Evolutionary conservation across 2,113 vertebrate species (phyloP).

Genomic region (Varanus komodoensis): DNA sequence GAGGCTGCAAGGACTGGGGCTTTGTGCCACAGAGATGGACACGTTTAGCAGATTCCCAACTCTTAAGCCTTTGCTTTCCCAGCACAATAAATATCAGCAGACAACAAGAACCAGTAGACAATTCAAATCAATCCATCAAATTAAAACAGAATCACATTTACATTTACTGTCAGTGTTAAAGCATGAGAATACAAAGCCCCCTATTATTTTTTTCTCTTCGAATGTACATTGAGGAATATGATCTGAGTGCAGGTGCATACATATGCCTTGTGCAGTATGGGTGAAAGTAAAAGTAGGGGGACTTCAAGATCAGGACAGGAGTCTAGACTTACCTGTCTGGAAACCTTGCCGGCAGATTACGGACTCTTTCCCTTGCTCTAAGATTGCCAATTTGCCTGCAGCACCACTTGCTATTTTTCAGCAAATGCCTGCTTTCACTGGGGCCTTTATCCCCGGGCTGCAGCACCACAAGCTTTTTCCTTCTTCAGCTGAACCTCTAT

Average conservation of each 20-base stretch:
- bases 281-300: too few species aligned
- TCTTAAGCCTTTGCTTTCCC: background rate
- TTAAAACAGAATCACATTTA: background rate
- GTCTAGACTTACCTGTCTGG: background rate
- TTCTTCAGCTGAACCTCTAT: background rate
- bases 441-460: too few species aligned
- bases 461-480: too few species aligned
- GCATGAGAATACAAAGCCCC: background rate
- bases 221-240: background rate
- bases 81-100: background rate
- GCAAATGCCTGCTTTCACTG: background rate
- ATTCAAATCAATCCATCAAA: background rate
- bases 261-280: background rate
- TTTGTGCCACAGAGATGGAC: background rate
- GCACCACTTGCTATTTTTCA: background rate
- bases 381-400: background rate
- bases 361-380: background rate
- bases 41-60: background rate
- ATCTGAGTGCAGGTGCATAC: background rate
- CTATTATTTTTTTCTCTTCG: background rate
- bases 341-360: background rate
- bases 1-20: too few species aligned
- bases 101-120: background rate
- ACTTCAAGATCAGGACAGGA: background rate
- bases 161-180: background rate